Evolutionary conservation across 1,140 invertebrate genomes (phyloP).

Genomic region (Drosophila pruinosa): DNA sequence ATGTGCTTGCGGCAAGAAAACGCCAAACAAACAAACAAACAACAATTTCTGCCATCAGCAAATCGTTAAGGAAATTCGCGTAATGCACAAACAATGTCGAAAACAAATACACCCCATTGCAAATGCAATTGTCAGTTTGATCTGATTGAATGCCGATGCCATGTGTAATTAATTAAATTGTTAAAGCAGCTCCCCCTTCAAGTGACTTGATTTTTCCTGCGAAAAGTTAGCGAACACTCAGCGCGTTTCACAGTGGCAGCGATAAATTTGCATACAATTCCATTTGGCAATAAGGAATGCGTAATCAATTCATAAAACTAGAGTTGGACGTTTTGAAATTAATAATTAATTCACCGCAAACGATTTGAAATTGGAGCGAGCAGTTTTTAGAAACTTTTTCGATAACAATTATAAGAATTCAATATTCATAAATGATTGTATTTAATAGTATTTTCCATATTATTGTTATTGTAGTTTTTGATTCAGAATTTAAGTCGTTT

Average conservation of each 20-base stretch:
- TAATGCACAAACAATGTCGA: conserved; percentile 27
- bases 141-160: conserved; percentile 23
- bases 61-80: conserved; percentile 55
- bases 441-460: background rate
- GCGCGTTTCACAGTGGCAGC: background rate
- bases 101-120: conserved; percentile 3
- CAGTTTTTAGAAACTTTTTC: background rate
- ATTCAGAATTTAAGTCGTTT: no score
- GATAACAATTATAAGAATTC: background rate
- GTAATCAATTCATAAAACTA: background rate
- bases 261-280: conserved; percentile 3
- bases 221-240: conserved; percentile 13
- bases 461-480: no score
- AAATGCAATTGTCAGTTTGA: conserved; percentile 23
- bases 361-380: background rate
- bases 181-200: conserved; percentile 6
- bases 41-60: background rate
- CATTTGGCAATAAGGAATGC: conserved; percentile 1
- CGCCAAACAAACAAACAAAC: background rate
- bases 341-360: background rate
- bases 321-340: background rate
- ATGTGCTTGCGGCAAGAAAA: conserved; percentile 35
- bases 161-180: conserved; percentile 51
- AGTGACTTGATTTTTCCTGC: conserved; percentile 30
- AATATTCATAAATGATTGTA: no score